A percentile compares a stretch with the other conserved stretches of the same genome.
phyloP scores from a whole-genome alignment of 2,797 vertebrate genomes.

The Notamacropus eugenii region DNA sequence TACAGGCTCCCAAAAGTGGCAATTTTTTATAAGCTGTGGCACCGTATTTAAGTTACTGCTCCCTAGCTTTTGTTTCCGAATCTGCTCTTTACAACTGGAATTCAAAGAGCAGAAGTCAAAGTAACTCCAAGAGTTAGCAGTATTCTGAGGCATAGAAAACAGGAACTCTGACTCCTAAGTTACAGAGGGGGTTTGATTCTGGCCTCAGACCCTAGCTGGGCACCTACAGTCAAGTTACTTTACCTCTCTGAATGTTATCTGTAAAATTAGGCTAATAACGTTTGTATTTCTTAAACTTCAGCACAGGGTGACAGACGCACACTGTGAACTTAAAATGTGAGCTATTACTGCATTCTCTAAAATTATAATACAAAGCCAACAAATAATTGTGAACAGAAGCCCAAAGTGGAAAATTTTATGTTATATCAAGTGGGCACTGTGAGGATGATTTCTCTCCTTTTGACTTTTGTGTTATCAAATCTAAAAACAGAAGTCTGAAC shows the following conservation, averaged over 20 bases:
- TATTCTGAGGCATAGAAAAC: slow-evolving; percentile 33
- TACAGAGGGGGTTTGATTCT: background rate
- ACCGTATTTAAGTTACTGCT: slow-evolving; percentile 41
- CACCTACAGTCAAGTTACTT: background rate
- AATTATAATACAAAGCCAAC: background rate
- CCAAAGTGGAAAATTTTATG: background rate
- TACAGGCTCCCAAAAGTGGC: slow-evolving; percentile 28
- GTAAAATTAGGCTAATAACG: background rate
- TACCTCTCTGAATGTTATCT: background rate
- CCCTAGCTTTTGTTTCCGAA: slow-evolving; percentile 34
- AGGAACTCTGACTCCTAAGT: background rate
- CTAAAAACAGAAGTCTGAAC: background rate
- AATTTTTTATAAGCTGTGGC: slow-evolving; percentile 6
- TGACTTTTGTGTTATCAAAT: background rate
- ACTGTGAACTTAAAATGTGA: background rate
- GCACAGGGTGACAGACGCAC: background rate
- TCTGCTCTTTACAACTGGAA: slow-evolving; percentile 37
- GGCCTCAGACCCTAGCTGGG: background rate
- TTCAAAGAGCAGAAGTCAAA: slow-evolving; percentile 48
- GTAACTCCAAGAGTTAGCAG: slow-evolving; percentile 34
- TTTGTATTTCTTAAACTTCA: background rate
- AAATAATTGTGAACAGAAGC: background rate
- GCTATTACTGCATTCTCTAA: background rate
- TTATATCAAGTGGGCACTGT: background rate
- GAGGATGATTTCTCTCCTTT: background rate